Conservation (phyloP, 2,113 vertebrate species). For the Corythornis cristatus region DNA sequence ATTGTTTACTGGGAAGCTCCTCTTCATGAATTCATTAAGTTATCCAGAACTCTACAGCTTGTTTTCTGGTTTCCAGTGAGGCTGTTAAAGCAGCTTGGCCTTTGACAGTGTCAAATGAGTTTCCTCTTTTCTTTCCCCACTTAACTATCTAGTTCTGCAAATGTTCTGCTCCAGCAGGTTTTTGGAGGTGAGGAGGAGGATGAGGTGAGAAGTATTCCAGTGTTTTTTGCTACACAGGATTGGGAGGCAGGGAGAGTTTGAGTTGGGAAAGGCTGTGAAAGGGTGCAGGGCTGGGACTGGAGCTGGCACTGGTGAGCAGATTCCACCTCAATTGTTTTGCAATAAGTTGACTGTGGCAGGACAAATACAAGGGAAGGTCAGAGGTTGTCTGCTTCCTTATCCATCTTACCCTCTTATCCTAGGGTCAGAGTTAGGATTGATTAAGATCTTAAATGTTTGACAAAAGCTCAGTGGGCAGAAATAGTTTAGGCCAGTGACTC, state of each 20-base stretch:
- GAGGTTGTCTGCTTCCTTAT: constrained; percentile 88
- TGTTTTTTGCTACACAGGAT: background rate
- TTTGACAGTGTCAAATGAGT: constrained; percentile 3
- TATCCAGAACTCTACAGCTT: background rate
- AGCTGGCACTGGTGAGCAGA: constrained; percentile 78
- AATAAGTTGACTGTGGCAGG: constrained; percentile 73
- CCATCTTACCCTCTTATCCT: constrained; percentile 88
- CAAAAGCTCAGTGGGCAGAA: constrained; percentile 79
- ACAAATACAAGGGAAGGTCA: constrained; percentile 84
- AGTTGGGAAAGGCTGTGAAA: constrained; percentile 40
- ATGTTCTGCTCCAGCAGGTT: background rate
- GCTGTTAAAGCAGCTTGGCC: constrained; percentile 4
- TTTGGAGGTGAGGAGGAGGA: constrained; percentile 20
- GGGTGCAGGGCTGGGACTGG: constrained; percentile 66
- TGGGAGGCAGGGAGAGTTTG: background rate
- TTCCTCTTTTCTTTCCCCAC: background rate
- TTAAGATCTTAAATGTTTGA: constrained; percentile 93
- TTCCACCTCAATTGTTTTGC: constrained; percentile 83
- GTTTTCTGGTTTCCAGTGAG: background rate
- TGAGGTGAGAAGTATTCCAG: background rate
- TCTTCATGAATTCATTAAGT: background rate
- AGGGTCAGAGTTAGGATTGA: constrained; percentile 88
- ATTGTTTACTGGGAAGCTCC: background rate
- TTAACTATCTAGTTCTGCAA: constrained; percentile 25
- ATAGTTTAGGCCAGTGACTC: constrained; percentile 18